Evolutionary conservation across 2,888 invertebrate genomes (phyloP).

Genomic region (Rhagium mordax): DNA sequence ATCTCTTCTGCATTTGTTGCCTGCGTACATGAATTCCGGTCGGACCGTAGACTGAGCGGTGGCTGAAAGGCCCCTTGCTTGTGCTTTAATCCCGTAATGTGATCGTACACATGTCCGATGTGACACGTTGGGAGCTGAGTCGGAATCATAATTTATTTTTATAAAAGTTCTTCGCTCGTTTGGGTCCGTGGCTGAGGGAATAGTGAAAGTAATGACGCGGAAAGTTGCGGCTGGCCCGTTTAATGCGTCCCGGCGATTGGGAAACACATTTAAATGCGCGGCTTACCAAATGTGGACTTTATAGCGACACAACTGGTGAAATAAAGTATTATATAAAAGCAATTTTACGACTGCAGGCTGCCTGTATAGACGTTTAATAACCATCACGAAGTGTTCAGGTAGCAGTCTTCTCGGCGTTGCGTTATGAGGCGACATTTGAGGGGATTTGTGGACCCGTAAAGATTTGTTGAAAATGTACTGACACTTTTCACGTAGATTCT

Average conservation of each 20-base stretch:
- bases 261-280: conserved; percentile 15
- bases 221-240: not conserved
- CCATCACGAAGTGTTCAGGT: not conserved
- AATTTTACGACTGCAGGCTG: not conserved
- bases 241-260: conserved; percentile 9
- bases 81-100: too few relatives aligned
- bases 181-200: too few relatives aligned
- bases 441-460: not conserved
- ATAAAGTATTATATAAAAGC: not conserved
- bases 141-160: too few relatives aligned
- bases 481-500: not conserved
- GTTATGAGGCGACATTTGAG: not conserved
- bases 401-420: not conserved
- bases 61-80: too few relatives aligned
- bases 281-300: conserved; percentile 5
- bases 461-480: not conserved
- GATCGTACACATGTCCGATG: too few relatives aligned
- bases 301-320: not conserved
- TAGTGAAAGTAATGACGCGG: conserved; percentile 1
- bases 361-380: conserved; percentile 3
- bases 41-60: too few relatives aligned
- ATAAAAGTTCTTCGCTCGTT: too few relatives aligned
- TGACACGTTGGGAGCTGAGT: too few relatives aligned
- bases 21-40: too few relatives aligned
- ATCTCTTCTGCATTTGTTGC: too few relatives aligned